Evolutionary conservation across 2,888 invertebrate species (phyloP).

Genomic region (Brenthis ino): DNA sequence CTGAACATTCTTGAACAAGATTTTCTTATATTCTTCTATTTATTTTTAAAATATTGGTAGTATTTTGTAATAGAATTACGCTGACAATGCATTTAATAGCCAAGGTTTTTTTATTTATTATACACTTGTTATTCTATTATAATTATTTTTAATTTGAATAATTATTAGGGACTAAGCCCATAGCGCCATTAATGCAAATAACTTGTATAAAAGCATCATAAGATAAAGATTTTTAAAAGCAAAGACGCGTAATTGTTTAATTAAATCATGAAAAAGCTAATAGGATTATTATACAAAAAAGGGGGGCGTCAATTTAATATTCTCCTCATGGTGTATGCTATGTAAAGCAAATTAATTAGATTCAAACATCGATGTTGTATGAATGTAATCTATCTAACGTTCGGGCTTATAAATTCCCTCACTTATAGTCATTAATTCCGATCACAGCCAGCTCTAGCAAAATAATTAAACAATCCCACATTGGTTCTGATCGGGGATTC

Average conservation of each 20-base stretch:
- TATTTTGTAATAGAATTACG: background rate
- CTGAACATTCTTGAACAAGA: no score
- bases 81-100: background rate
- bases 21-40: background rate
- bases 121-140: background rate
- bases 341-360: slow-evolving; percentile 38
- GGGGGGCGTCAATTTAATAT: slow-evolving; percentile 33
- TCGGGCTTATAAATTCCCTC: slow-evolving; percentile 56
- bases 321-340: slow-evolving; percentile 28
- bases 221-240: slow-evolving; percentile 23
- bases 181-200: slow-evolving; percentile 6
- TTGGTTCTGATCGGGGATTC: slow-evolving; percentile 56
- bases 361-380: slow-evolving; percentile 39
- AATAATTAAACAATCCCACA: slow-evolving; percentile 78
- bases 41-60: background rate
- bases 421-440: slow-evolving; percentile 68
- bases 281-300: slow-evolving; percentile 33
- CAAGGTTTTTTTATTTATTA: background rate
- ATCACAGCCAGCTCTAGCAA: slow-evolving; percentile 67
- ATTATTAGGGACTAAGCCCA: background rate
- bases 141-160: slow-evolving; percentile 1
- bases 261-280: slow-evolving; percentile 31
- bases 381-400: slow-evolving; percentile 37
- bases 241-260: slow-evolving; percentile 30
- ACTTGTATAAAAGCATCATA: slow-evolving; percentile 13